Evolutionary conservation across 1,140 invertebrate genomes (phyloP), one percentile per base, ranked within the genome.

Genomic region (Drosophila sp.): DNA sequence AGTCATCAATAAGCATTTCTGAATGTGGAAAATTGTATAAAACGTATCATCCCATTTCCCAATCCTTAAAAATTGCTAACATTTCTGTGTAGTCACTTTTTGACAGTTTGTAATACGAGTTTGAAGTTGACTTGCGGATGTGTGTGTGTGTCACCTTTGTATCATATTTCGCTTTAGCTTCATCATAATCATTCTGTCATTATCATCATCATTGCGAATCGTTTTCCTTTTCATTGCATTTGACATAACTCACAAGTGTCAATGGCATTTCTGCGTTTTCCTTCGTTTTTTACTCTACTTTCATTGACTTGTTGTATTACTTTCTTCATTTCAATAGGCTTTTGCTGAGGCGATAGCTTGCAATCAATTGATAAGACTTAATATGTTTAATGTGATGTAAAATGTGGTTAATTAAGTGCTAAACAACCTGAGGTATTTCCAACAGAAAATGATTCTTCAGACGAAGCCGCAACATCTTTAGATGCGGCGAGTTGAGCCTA

Each of bases 351-450:
- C 48, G 27, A 66, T 58, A 51, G 36, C 51, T 58, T 65, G 73
- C 76, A 62, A 78, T 73, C 76, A 61, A 29, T 61, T 78, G 72
- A 75, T 75, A 75, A 65, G 67, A 65, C 58, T 72, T 75, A 65
- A 65, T 72, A 67, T 67, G 69, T 18, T 38, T 59, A 75, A 72
- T 61, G 67, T 72, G 72, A 72, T 61, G 67, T 72, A 63, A 72
- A 75, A 75, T 72, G 57, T 45, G 43, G 63, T 67, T 80, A 80
- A 80, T 80, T 80, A 80, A 72, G 72, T 80, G 78, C 50, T 54
- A 72, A 80, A 53, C 67, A 67, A 72, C 25, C 54, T 16, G 45
- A 64, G 59, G 66, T 71, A 53, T 16, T 13, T 36, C 34, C 21
- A 13, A 61, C 16, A 16, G 57, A 45, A 38, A 13, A 29, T 41